Conservation (phyloP, 2,888 invertebrate species). For the Perizoma affinitatum region DNA sequence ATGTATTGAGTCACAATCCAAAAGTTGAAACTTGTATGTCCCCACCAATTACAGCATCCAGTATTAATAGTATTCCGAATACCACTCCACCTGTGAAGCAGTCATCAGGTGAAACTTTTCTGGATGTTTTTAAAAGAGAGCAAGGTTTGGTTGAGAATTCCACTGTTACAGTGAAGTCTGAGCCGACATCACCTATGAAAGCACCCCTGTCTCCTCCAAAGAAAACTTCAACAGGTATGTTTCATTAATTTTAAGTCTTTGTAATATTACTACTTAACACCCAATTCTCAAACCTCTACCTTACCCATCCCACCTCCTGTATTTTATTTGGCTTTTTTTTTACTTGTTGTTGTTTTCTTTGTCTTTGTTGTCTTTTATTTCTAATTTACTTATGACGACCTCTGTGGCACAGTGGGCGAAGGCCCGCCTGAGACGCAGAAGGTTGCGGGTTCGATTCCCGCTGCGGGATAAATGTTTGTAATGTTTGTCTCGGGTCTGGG, state of each 20-base stretch:
- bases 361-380: too few species aligned
- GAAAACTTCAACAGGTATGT: conserved; percentile 60
- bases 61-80: conserved; percentile 70
- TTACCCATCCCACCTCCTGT: too few species aligned
- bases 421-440: too few species aligned
- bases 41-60: conserved; percentile 54
- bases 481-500: too few species aligned
- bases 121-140: conserved; percentile 79
- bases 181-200: conserved; percentile 51
- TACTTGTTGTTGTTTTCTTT: too few species aligned
- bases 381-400: too few species aligned
- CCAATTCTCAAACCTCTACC: too few species aligned
- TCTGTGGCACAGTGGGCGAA: too few species aligned
- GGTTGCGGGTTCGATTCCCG: too few species aligned
- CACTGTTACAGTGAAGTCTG: conserved; percentile 57
- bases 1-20: conserved; percentile 55
- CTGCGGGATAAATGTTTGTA: too few species aligned
- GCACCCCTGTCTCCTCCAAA: conserved; percentile 57
- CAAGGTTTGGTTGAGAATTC: conserved; percentile 63
- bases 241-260: neutral
- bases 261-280: too few species aligned
- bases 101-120: conserved; percentile 65
- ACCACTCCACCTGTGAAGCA: conserved; percentile 49
- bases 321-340: too few species aligned
- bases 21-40: conserved; percentile 53